Evolutionary conservation across 2,888 invertebrate genomes (phyloP).

Genomic region (Toxonevra muliebris): DNA sequence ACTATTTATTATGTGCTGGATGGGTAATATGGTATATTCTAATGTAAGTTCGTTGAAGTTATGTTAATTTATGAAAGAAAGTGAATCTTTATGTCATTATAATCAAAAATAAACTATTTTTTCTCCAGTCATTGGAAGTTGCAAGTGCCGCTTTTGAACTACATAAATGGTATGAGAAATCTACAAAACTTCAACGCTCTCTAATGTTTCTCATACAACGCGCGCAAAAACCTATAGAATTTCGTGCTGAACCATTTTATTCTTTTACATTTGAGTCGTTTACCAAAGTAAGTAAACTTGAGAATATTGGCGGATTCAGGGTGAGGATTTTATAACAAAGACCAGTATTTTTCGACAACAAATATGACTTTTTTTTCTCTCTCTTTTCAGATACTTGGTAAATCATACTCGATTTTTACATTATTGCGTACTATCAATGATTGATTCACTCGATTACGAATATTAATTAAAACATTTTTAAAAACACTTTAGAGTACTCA

Average conservation of each 20-base stretch:
- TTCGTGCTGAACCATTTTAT: constrained; percentile 51
- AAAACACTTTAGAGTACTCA: too few relatives aligned
- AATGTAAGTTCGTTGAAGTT: too few relatives aligned
- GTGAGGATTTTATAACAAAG: too few relatives aligned
- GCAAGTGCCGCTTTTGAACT: constrained; percentile 54
- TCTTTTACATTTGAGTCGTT: constrained; percentile 54
- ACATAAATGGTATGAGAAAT: constrained; percentile 49
- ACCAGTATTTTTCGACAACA: too few relatives aligned
- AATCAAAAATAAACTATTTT: too few relatives aligned
- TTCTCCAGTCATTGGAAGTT: constrained; percentile 51
- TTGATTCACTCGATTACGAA: too few relatives aligned
- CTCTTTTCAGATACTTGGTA: constrained; percentile 49
- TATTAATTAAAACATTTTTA: too few relatives aligned
- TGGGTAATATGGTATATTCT: constrained; percentile 50
- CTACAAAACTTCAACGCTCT: constrained; percentile 45
- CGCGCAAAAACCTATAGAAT: constrained; percentile 52
- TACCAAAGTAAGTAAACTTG: constrained; percentile 51
- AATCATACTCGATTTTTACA: constrained; percentile 45
- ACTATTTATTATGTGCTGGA: constrained; percentile 55
- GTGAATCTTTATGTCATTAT: background rate
- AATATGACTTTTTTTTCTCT: too few relatives aligned
- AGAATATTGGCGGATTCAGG: too few relatives aligned
- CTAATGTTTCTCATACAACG: constrained; percentile 53
- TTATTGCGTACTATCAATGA: constrained; percentile 48
- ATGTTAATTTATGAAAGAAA: too few relatives aligned